Conservation (phyloP, 2,797 vertebrate species). For the Monodelphis domestica region DNA sequence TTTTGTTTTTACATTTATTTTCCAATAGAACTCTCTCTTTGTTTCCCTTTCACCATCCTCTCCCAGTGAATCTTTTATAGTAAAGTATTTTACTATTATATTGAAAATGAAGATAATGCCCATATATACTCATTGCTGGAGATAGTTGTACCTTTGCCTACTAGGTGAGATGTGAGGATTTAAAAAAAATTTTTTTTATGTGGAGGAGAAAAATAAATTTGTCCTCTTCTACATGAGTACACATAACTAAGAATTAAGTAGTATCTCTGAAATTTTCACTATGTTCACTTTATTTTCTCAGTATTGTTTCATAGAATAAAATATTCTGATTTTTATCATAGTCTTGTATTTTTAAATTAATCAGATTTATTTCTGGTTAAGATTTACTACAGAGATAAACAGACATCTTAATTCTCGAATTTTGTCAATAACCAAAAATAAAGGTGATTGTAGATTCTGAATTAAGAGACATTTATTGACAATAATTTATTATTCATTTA, state of each 20-base stretch:
- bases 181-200: background rate
- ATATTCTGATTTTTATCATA: slow-evolving; percentile 3
- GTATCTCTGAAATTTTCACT: background rate
- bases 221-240: slow-evolving; percentile 18
- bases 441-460: background rate
- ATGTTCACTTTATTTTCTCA: background rate
- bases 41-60: background rate
- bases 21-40: background rate
- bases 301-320: background rate
- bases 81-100: background rate
- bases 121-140: background rate
- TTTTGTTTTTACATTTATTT: background rate
- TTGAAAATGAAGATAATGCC: background rate
- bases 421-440: background rate
- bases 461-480: background rate
- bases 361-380: background rate
- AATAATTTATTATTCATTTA: background rate
- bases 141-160: background rate
- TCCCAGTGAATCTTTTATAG: background rate
- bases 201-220: background rate
- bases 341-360: background rate
- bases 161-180: background rate
- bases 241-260: slow-evolving; percentile 7
- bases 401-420: slow-evolving; percentile 33
- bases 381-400: background rate